These are phyloP conservation scores for Phaethornis superciliosus DNA, from an alignment of 2,113 vertebrate genomes.

Conservation along the genomic window DNA sequence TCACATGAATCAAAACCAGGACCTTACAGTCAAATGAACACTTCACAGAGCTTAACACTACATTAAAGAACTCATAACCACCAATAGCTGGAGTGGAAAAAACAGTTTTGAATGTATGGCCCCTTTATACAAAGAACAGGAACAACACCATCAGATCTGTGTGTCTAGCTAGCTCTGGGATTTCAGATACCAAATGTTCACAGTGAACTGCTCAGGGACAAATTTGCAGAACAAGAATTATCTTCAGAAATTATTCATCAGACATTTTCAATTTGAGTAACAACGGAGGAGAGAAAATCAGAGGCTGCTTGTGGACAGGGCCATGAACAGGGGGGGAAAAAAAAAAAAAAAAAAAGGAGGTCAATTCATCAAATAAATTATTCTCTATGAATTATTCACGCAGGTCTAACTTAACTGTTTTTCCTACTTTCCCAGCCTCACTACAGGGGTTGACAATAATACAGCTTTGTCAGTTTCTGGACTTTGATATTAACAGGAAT, in stretches of 20 bases:
- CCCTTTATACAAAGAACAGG: background rate
- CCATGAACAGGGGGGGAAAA: background rate
- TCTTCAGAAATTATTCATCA: conserved; percentile 63
- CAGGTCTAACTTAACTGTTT: conserved; percentile 61
- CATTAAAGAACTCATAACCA: background rate
- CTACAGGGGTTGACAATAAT: conserved; percentile 59
- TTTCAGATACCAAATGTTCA: conserved; percentile 47
- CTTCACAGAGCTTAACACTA: background rate
- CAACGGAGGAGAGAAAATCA: conserved; percentile 33
- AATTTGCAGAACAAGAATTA: conserved; percentile 54
- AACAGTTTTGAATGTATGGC: background rate
- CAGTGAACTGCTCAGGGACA: conserved; percentile 38
- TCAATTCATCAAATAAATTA: conserved; percentile 69
- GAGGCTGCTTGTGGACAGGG: conserved; percentile 45
- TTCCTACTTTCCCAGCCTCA: conserved; percentile 51
- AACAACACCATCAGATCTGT: background rate
- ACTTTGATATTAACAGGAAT: conserved; percentile 52
- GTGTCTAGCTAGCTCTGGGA: background rate
- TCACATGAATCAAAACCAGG: background rate
- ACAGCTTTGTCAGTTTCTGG: conserved; percentile 59
- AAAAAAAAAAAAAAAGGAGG: background rate
- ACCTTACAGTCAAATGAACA: background rate
- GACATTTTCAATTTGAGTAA: conserved; percentile 62
- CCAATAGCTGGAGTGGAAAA: background rate
- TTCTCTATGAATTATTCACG: conserved; percentile 62